phyloP scores from a whole-genome alignment of 2,113 vertebrate genomes.

The Xiphorhynchus elegans region DNA sequence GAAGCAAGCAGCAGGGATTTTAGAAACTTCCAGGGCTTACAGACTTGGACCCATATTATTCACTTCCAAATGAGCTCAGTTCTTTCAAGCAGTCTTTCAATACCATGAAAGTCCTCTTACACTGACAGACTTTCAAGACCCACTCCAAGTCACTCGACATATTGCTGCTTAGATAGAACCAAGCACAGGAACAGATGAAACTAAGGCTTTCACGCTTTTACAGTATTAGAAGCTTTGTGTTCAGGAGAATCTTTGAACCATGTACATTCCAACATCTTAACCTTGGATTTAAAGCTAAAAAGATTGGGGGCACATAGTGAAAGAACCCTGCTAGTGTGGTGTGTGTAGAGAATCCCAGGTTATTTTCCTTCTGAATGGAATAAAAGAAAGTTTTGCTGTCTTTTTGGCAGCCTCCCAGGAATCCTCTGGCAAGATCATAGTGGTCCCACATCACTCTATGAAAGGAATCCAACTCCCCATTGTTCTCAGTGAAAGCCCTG shows the following conservation, averaged over 20 bases:
- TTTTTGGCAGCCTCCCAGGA: slow-evolving; percentile 31
- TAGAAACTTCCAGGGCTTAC: background rate
- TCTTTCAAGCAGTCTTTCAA: slow-evolving; percentile 18
- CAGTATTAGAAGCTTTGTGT: slow-evolving; percentile 12
- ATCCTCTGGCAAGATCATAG: background rate
- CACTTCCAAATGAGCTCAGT: background rate
- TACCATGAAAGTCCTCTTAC: background rate
- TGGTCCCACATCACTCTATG: background rate
- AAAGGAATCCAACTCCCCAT: slow-evolving; percentile 3
- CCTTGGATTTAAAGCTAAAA: slow-evolving; percentile 28
- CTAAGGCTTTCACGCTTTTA: slow-evolving; percentile 20
- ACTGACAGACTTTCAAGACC: background rate
- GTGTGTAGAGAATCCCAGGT: background rate
- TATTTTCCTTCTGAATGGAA: slow-evolving; percentile 37
- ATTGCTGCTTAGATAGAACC: slow-evolving; percentile 3
- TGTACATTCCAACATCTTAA: slow-evolving; percentile 1
- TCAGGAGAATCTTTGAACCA: slow-evolving; percentile 1
- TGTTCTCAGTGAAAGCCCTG: background rate
- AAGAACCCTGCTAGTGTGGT: background rate
- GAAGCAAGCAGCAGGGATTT: background rate
- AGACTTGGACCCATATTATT: background rate
- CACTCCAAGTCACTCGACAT: slow-evolving; percentile 6
- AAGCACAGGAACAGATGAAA: background rate
- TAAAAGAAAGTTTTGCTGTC: slow-evolving; percentile 27
- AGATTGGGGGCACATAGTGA: background rate